These are phyloP conservation scores for Eurosta solidaginis DNA, from an alignment of 1,140 invertebrate genomes.

Conservation along the genomic window DNA sequence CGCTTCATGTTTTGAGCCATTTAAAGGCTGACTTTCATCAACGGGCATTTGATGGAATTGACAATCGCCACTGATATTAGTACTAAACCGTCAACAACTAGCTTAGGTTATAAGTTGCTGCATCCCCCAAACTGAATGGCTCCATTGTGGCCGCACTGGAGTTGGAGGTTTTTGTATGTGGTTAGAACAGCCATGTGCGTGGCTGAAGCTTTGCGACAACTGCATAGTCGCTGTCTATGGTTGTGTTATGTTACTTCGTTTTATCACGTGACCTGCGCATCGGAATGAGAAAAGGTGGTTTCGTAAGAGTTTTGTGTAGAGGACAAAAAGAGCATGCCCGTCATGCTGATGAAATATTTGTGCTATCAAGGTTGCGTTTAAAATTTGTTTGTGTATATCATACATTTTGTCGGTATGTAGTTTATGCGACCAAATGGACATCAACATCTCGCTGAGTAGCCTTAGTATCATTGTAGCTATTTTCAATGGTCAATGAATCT, in stretches of 20 bases:
- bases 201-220: background rate
- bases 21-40: constrained; percentile 16
- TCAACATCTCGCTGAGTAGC: no score
- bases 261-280: background rate
- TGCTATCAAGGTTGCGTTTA: no score
- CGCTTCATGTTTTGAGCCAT: background rate
- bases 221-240: constrained; percentile 4
- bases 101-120: no score
- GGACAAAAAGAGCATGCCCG: no score
- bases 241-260: background rate
- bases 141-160: background rate
- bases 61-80: background rate
- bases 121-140: background rate
- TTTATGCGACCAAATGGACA: no score
- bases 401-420: no score
- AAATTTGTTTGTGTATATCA: no score
- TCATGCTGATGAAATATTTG: no score
- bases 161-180: background rate
- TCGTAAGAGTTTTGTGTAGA: no score
- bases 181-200: background rate
- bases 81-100: no score
- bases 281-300: background rate
- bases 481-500: no score
- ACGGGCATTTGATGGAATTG: background rate
- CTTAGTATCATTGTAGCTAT: no score